phyloP scores from a whole-genome alignment of 2,113 vertebrate species.

The Turdus rufiventris region DNA sequence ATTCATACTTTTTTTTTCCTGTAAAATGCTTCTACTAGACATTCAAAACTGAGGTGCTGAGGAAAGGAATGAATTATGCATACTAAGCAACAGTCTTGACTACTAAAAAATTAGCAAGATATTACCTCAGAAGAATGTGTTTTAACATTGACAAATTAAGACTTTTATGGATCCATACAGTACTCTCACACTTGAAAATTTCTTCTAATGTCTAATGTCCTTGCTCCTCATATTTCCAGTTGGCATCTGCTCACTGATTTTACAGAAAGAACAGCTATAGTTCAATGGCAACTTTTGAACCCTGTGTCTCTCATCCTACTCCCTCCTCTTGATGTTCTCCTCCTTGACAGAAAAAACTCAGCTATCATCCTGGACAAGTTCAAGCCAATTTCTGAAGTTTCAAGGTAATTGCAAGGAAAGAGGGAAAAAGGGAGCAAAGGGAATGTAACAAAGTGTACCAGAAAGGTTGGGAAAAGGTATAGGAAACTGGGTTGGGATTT shows the following conservation, averaged over 20 bases:
- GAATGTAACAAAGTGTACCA: neutral
- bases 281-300: neutral
- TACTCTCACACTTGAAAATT: neutral
- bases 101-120: neutral
- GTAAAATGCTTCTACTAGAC: neutral
- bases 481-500: neutral
- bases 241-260: neutral
- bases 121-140: neutral
- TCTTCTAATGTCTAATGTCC: neutral
- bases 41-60: neutral
- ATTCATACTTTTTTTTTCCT: neutral
- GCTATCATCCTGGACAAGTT: neutral
- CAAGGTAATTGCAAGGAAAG: neutral
- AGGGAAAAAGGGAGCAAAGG: neutral
- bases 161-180: neutral
- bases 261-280: neutral
- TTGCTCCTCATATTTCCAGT: neutral
- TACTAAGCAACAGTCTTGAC: neutral
- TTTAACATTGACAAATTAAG: neutral
- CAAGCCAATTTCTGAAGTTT: neutral
- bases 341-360: neutral
- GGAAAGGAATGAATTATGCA: neutral
- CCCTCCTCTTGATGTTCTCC: neutral
- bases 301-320: neutral
- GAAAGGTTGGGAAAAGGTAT: neutral